A percentile compares a stretch with the other conserved stretches of the same genome.
Conservation (phyloP, 2,888 invertebrate genomes). For the Sphaerophoria taeniata region DNA sequence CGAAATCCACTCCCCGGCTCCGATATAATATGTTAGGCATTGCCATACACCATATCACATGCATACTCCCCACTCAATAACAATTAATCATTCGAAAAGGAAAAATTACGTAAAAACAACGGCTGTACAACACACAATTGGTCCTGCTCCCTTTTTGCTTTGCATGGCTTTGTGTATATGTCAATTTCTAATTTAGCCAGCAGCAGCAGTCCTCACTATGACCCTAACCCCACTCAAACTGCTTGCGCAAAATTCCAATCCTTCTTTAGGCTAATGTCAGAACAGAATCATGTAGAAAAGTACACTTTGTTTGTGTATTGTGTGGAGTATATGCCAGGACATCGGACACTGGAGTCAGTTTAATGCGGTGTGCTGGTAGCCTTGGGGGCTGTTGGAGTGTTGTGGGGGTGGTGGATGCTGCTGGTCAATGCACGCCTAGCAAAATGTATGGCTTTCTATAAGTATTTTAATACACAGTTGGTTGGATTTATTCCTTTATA, state of each 20-base stretch:
- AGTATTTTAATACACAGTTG: slow-evolving; percentile 74
- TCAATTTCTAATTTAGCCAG: slow-evolving; percentile 70
- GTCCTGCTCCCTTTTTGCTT: slow-evolving; percentile 39
- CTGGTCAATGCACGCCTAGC: slow-evolving; percentile 58
- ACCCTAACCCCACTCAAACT: not conserved
- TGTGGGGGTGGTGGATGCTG: slow-evolving; percentile 55
- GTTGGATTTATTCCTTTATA: slow-evolving; percentile 74
- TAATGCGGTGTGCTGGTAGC: slow-evolving; percentile 36
- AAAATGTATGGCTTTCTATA: slow-evolving; percentile 73
- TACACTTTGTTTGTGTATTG: not conserved
- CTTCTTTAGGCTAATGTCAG: slow-evolving; percentile 58
- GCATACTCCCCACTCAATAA: slow-evolving; percentile 65
- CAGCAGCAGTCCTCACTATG: slow-evolving; percentile 23
- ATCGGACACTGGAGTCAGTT: not conserved
- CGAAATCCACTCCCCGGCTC: slow-evolving; percentile 11
- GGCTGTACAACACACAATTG: slow-evolving; percentile 64
- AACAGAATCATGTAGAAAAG: slow-evolving; percentile 58
- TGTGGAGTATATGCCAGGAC: not conserved
- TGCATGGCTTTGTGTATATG: no score
- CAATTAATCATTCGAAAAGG: slow-evolving; percentile 70
- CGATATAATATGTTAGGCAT: not conserved
- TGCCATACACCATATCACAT: slow-evolving; percentile 22
- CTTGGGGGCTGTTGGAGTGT: slow-evolving; percentile 20
- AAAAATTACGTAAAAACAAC: slow-evolving; percentile 72
- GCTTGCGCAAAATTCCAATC: slow-evolving; percentile 38